A percentile compares a stretch with the other conserved stretches of the same genome.
phyloP scores from a whole-genome alignment of 2,888 invertebrate species.

The Ophioninae sp. region DNA sequence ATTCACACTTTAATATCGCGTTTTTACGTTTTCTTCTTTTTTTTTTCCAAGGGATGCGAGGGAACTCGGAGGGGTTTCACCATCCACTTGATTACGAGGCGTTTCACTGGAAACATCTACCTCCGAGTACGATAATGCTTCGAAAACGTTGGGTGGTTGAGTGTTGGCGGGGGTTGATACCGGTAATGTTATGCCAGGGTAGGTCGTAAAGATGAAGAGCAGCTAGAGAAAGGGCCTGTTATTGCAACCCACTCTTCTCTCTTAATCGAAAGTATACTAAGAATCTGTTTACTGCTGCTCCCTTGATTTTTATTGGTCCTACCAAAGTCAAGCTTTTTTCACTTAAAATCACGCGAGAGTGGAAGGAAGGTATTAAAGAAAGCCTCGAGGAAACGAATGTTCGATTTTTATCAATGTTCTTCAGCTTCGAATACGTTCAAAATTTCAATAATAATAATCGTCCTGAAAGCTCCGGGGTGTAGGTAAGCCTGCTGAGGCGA shows the following conservation, averaged over 20 bases:
- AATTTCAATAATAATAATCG: neutral
- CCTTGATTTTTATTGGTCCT: constrained; percentile 27
- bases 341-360: neutral
- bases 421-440: neutral
- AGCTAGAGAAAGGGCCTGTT: constrained; percentile 29
- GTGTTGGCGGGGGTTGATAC: neutral
- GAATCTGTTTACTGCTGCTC: constrained; percentile 29
- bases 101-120: constrained; percentile 20
- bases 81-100: constrained; percentile 43
- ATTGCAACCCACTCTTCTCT: constrained; percentile 31
- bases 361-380: neutral
- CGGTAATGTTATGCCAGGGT: constrained; percentile 19
- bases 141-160: neutral
- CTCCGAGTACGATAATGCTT: neutral
- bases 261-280: constrained; percentile 50
- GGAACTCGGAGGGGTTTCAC: constrained; percentile 24
- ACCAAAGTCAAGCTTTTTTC: neutral
- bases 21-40: constrained; percentile 21
- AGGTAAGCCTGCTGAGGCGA: neutral
- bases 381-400: neutral
- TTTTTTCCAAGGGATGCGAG: constrained; percentile 11
- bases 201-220: constrained; percentile 18
- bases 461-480: neutral
- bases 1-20: constrained; percentile 7
- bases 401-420: neutral